Evolutionary conservation across 2,113 vertebrate species (phyloP).

Genomic region (Nycticryphes semicollaris): DNA sequence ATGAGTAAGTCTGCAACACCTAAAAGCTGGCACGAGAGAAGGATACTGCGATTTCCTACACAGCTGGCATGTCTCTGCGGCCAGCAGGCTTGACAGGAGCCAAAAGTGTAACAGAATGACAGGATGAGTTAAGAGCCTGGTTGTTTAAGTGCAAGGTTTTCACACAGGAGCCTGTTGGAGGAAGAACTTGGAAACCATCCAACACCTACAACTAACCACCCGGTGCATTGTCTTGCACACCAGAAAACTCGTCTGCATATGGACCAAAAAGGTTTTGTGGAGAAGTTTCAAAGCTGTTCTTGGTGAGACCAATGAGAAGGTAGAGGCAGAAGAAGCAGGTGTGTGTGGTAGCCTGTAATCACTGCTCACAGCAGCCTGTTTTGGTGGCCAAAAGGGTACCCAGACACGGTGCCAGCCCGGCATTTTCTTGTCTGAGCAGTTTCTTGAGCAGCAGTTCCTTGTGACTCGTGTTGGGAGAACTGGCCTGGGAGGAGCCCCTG

Average conservation of each 20-base stretch:
- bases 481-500: not conserved
- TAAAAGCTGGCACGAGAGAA: constrained; percentile 13
- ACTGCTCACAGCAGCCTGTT: not conserved
- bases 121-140: not conserved
- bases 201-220: not conserved
- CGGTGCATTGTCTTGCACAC: not conserved
- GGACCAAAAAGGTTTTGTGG: not conserved
- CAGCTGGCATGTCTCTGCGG: not conserved
- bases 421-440: not conserved
- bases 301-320: not conserved
- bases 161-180: not conserved
- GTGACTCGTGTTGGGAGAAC: not conserved
- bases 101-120: not conserved
- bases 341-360: not conserved
- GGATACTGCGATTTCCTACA: not conserved
- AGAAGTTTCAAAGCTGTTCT: not conserved
- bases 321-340: not conserved
- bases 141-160: not conserved
- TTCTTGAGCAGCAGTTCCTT: not conserved
- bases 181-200: not conserved
- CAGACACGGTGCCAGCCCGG: not conserved
- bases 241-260: fast-evolving
- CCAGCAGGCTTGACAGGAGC: not conserved
- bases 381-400: not conserved
- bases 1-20: constrained; percentile 50